A percentile compares a stretch with the other conserved stretches of the same genome.
Evolutionary conservation across 2,797 vertebrate genomes (phyloP).

Genomic region (Sparus aurata): DNA sequence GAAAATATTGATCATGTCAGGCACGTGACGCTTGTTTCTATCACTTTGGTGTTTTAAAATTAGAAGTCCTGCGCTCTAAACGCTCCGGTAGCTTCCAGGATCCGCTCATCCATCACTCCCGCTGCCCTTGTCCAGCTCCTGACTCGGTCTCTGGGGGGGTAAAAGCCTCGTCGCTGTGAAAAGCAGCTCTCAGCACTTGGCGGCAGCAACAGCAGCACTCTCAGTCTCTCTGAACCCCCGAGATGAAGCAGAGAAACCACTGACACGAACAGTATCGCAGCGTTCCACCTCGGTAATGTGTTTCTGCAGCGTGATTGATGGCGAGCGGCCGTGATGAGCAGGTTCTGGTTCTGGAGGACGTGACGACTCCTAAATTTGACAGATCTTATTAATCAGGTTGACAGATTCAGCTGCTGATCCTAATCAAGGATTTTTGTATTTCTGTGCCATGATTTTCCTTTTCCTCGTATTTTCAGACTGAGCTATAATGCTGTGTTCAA

Average conservation of each 20-base stretch:
- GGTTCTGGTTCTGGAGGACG: conserved; percentile 3
- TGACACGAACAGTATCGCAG: conserved; percentile 18
- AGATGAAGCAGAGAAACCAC: conserved; percentile 45
- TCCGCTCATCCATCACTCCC: conserved; percentile 42
- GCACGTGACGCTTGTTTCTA: not conserved
- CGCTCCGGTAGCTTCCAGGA: conserved; percentile 7
- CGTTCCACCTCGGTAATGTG: not conserved
- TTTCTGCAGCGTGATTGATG: conserved; percentile 38
- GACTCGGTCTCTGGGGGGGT: conserved; percentile 15
- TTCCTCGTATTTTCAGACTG: not conserved
- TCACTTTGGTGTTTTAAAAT: not conserved
- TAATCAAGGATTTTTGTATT: not conserved
- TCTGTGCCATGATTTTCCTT: not conserved
- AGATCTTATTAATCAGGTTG: not conserved
- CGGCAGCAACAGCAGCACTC: conserved; percentile 36
- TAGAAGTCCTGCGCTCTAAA: not conserved
- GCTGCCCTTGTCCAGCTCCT: not conserved
- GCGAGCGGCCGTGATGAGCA: not conserved
- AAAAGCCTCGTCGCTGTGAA: conserved; percentile 27
- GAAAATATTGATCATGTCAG: not conserved
- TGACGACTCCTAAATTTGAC: not conserved
- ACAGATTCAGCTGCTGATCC: not conserved
- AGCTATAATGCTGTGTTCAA: not conserved
- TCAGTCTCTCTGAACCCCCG: not conserved
- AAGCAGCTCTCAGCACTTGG: conserved; percentile 49